Conservation (phyloP, 2,888 invertebrate genomes). For the Troides helena region DNA sequence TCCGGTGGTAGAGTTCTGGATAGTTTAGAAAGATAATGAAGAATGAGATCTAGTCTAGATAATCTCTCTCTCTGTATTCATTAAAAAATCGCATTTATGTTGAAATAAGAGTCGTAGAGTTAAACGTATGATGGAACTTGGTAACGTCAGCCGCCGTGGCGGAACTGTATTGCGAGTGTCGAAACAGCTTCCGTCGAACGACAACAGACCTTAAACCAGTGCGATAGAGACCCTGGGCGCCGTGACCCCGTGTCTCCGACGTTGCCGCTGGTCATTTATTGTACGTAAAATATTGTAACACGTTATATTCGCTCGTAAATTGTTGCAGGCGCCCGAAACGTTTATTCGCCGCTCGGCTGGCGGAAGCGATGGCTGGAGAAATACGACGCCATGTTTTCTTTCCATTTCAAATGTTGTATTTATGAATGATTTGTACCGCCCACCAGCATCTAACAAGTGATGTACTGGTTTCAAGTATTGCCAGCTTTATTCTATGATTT, state of each 20-base stretch:
- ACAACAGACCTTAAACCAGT: conserved; percentile 9
- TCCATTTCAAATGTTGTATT: too few species aligned
- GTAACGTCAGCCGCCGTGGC: conserved; percentile 43
- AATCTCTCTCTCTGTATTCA: too few species aligned
- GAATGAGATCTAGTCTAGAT: too few species aligned
- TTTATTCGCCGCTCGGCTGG: conserved; percentile 35
- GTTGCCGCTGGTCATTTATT: conserved; percentile 21
- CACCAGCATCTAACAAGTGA: too few species aligned
- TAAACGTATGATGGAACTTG: conserved; percentile 38
- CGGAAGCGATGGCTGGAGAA: conserved; percentile 30
- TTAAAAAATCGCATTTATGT: too few species aligned
- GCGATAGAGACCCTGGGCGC: neutral
- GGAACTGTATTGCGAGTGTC: conserved; percentile 30
- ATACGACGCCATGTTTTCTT: conserved; percentile 6
- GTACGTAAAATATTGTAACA: conserved; percentile 48
- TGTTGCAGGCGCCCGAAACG: conserved; percentile 42
- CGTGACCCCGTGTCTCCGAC: neutral
- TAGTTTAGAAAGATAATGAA: too few species aligned
- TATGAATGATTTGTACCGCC: too few species aligned
- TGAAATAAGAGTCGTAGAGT: conserved; percentile 19
- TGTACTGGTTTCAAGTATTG: too few species aligned
- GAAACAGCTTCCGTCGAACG: neutral
- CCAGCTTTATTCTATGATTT: too few species aligned
- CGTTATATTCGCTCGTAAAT: conserved; percentile 58
- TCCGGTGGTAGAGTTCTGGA: too few species aligned